A percentile compares a stretch with the other conserved stretches of the same genome.
Conservation (phyloP, 2,888 invertebrate genomes). For the Rosalia funebris region DNA sequence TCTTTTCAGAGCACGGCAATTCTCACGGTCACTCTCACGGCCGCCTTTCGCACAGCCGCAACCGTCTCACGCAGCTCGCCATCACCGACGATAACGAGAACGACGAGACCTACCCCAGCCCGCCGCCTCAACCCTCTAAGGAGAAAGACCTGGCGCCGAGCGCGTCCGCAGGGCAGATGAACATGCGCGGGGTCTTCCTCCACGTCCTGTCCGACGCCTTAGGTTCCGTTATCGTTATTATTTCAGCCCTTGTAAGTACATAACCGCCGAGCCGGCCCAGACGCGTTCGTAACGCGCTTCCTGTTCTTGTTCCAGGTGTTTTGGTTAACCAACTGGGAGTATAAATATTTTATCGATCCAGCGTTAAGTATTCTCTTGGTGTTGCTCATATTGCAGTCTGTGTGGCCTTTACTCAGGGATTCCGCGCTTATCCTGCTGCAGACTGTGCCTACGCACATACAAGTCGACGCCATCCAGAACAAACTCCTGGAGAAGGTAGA, state of each 20-base stretch:
- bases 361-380: slow-evolving; percentile 91
- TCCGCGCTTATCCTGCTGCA: slow-evolving; percentile 95
- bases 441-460: slow-evolving; percentile 98
- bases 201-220: slow-evolving; percentile 97
- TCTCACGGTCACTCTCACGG: slow-evolving; percentile 76
- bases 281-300: background rate
- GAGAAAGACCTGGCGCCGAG: slow-evolving; percentile 59
- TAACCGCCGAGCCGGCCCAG: too few species aligned
- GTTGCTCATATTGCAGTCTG: slow-evolving; percentile 84
- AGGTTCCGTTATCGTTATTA: slow-evolving; percentile 91
- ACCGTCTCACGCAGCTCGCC: slow-evolving; percentile 70
- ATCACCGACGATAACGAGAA: slow-evolving; percentile 80
- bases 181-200: slow-evolving; percentile 99
- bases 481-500: slow-evolving; percentile 89
- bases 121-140: slow-evolving; percentile 59
- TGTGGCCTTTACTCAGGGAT: slow-evolving; percentile 92
- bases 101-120: slow-evolving; percentile 70
- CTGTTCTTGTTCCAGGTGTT: slow-evolving; percentile 61
- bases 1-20: slow-evolving; percentile 72
- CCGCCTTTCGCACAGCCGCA: slow-evolving; percentile 68
- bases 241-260: slow-evolving; percentile 72
- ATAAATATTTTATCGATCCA: slow-evolving; percentile 92
- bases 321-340: slow-evolving; percentile 84
- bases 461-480: slow-evolving; percentile 91
- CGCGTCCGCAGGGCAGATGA: slow-evolving; percentile 84